Conservation (phyloP, 1,140 invertebrate genomes). For the Tribolium castaneum region DNA sequence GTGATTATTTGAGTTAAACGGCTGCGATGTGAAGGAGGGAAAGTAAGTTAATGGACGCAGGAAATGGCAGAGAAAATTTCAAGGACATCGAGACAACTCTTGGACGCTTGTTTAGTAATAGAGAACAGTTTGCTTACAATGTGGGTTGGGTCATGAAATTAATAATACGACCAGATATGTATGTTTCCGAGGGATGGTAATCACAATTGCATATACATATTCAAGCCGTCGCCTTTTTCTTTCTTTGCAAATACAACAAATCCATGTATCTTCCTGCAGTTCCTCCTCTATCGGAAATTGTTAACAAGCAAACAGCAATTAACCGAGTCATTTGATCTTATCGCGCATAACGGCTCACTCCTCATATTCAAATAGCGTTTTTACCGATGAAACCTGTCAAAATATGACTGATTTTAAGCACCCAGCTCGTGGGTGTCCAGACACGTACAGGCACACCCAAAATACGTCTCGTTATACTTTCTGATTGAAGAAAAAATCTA, state of each 20-base stretch:
- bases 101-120: conserved; percentile 6
- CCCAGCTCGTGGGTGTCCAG: neutral
- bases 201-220: neutral
- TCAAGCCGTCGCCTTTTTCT: neutral
- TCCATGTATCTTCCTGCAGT: neutral
- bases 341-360: neutral
- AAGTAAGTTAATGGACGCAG: conserved; percentile 24
- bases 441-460: neutral
- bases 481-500: too few species aligned
- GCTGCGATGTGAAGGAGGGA: conserved; percentile 3
- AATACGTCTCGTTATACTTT: neutral
- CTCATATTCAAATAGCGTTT: neutral
- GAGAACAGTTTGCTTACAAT: conserved; percentile 3
- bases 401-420: neutral
- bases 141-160: neutral
- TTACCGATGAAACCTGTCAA: neutral
- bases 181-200: neutral
- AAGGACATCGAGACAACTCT: conserved; percentile 24
- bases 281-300: neutral
- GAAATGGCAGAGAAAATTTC: conserved; percentile 8
- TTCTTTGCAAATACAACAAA: neutral
- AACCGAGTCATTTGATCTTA: neutral
- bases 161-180: neutral
- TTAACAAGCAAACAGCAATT: neutral
- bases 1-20: neutral